phyloP scores from a whole-genome alignment of 2,797 vertebrate species.

The Urocyon cinereoargenteus region DNA sequence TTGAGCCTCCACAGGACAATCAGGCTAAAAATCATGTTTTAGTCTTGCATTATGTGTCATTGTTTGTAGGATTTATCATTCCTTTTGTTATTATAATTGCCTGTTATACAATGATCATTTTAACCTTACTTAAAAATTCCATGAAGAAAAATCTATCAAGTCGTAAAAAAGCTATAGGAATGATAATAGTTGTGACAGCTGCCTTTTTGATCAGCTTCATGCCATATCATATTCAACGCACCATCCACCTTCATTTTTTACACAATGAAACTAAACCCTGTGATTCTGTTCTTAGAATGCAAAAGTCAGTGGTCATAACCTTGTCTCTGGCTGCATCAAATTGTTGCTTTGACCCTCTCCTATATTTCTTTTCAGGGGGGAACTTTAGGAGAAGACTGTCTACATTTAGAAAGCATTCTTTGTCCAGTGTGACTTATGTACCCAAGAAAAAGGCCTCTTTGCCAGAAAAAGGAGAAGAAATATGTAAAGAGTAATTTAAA shows the following conservation, averaged over 20 bases:
- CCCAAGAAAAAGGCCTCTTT: slow-evolving; percentile 84
- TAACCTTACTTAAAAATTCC: slow-evolving; percentile 90
- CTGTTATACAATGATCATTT: slow-evolving; percentile 94
- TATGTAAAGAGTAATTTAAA: slow-evolving; percentile 73
- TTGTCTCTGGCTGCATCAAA: slow-evolving; percentile 95
- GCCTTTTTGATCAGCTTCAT: slow-evolving; percentile 95
- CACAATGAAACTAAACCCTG: slow-evolving; percentile 81
- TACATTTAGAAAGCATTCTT: slow-evolving; percentile 88
- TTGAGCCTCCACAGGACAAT: slow-evolving; percentile 90
- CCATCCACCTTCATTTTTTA: slow-evolving; percentile 91
- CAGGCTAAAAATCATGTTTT: slow-evolving; percentile 84
- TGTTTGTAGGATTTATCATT: slow-evolving; percentile 92
- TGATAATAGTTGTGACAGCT: slow-evolving; percentile 94
- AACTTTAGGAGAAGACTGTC: slow-evolving; percentile 93
- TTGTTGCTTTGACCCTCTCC: slow-evolving; percentile 96
- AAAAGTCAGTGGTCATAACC: slow-evolving; percentile 95
- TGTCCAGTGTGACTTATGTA: slow-evolving; percentile 83
- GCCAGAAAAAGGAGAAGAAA: slow-evolving; percentile 84
- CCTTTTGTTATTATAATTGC: slow-evolving; percentile 94
- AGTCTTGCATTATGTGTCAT: slow-evolving; percentile 92
- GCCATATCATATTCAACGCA: slow-evolving; percentile 96
- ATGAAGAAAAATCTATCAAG: slow-evolving; percentile 87
- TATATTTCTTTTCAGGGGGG: slow-evolving; percentile 97
- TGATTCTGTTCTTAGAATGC: slow-evolving; percentile 88
- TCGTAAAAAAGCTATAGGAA: slow-evolving; percentile 92